Evolutionary conservation across 2,888 invertebrate genomes (phyloP).

Genomic region (Caradrina clavipalpis): DNA sequence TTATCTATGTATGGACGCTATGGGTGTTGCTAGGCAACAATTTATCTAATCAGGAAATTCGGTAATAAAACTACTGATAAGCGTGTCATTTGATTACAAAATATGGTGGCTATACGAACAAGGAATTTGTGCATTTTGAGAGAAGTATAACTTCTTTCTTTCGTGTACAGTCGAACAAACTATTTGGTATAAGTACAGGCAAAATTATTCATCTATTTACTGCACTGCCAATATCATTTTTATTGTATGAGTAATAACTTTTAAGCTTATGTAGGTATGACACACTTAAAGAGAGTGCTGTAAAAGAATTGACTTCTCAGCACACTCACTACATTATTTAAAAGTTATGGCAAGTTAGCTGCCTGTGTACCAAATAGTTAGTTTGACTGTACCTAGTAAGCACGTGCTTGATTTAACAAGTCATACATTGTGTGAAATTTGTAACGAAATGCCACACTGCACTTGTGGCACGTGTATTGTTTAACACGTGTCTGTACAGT

Average conservation of each 20-base stretch:
- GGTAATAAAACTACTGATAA: neutral
- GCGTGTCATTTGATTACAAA: neutral
- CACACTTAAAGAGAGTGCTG: no score
- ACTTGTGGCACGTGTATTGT: constrained; percentile 15
- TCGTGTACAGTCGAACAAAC: no score
- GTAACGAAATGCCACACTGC: neutral
- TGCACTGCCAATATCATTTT: no score
- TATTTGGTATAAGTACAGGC: no score
- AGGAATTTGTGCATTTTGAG: neutral
- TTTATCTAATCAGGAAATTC: neutral
- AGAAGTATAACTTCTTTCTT: neutral
- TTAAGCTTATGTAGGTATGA: no score
- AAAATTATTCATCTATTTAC: no score
- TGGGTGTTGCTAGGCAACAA: neutral
- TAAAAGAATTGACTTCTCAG: no score
- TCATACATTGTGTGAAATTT: neutral
- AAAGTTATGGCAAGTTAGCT: no score
- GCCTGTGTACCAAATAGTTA: no score
- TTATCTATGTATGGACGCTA: neutral
- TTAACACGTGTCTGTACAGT: neutral
- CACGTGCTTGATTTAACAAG: neutral
- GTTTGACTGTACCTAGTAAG: neutral
- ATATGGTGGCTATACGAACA: no score
- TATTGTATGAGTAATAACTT: no score
- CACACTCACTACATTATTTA: no score